These are phyloP conservation scores for Gallirallus australis DNA, from an alignment of 2,797 vertebrate species.

Conservation along the genomic window DNA sequence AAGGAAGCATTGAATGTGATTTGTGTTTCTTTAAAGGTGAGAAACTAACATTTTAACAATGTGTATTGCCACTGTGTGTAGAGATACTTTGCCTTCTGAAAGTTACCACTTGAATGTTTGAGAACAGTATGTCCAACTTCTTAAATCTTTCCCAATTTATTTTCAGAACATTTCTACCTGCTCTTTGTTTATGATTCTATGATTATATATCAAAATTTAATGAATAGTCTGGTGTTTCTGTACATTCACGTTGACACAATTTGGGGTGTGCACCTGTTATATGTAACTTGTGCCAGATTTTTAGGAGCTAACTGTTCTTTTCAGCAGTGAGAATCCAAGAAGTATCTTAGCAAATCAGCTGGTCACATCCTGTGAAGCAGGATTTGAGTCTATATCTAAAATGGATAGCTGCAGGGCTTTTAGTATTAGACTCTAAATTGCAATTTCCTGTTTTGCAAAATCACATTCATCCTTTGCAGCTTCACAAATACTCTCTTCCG, in stretches of 20 bases:
- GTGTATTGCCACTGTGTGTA: neutral
- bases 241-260: neutral
- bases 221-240: too few species aligned
- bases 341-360: neutral
- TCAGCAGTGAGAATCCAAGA: neutral
- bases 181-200: too few species aligned
- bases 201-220: too few species aligned
- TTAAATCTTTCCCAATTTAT: too few species aligned
- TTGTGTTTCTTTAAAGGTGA: constrained; percentile 97
- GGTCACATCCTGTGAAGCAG: neutral
- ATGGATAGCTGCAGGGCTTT: constrained; percentile 20
- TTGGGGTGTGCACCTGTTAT: neutral
- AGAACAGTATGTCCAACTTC: too few species aligned
- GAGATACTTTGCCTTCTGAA: neutral
- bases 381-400: constrained; percentile 1
- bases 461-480: constrained; percentile 5
- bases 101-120: neutral
- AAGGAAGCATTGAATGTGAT: constrained; percentile 98
- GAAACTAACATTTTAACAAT: neutral
- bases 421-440: constrained; percentile 40
- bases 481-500: constrained; percentile 7
- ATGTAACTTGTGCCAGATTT: neutral
- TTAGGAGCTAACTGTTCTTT: neutral
- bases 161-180: too few species aligned
- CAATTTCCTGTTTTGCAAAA: constrained; percentile 48